Base-by-base conservation (phyloP, 2,113 vertebrate species). In the Pedionomus torquatus region DNA sequence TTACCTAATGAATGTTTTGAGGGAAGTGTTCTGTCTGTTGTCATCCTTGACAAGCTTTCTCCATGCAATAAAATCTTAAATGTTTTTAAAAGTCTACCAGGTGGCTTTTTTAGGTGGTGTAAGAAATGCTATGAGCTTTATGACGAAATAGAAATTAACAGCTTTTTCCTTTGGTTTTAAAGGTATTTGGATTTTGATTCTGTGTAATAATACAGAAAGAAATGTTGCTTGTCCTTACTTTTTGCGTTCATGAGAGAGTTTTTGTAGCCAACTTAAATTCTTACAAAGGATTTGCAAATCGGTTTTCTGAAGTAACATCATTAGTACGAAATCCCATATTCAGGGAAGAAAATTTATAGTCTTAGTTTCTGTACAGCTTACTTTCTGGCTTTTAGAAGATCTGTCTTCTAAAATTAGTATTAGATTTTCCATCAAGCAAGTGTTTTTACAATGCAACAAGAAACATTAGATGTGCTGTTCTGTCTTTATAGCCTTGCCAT, bases 401-500 rank as follows among this genome's bases (percentile, higher is more conserved):
- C 2, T 10, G 2, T 85, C 79, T 87, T 80, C 41, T 41, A 41
- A 41, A 41, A 41, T 41, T 41, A 41, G 4, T n/a, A 12, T 26
- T 84, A 13, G 4, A 11, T 75, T 79, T 84, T 82, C 19, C 26
- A 48, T 70, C 8, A 71, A 66, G 33, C 13, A 46, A 33, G 7
- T 39, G 23, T 37, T 65, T 72, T 11, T 76, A 35, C 15, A 48
- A 7, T 54, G 19, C 18, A 54, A 2, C 83, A 49, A 76, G 10
- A 71, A 88, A 51, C 18, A 35, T 41, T 30, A 61, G 81, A 61
- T 75, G 6, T 74, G 35, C 4, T 88, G 7, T 81, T 57, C 18
- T 94, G 96, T 54, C 70, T 72, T 97, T 74, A 41, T 78, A 99
- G 99, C 99, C 99, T 7, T 99, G 99, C 89, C 99, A 99, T 54